Conservation (phyloP, 2,797 vertebrate genomes). For the Catamblyrhynchus diadema region DNA sequence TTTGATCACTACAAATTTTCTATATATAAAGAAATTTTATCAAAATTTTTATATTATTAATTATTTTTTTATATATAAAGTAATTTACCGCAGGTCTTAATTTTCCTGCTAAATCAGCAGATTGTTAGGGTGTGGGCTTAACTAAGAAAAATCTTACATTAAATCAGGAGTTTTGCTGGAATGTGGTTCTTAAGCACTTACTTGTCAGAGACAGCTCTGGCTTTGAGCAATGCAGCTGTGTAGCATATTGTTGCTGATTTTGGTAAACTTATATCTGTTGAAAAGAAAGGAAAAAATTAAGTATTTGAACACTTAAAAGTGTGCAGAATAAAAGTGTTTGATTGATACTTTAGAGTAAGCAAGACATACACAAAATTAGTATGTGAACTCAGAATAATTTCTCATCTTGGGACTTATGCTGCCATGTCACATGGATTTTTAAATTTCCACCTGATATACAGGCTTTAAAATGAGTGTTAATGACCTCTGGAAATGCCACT, state of each 20-base stretch:
- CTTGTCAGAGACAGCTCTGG: slow-evolving; percentile 98
- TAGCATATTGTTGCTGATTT: slow-evolving; percentile 99
- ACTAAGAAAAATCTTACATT: slow-evolving; percentile 49
- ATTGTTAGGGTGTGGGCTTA: slow-evolving; percentile 56
- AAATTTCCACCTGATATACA: not conserved
- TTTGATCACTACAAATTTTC: not conserved
- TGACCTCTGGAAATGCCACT: not conserved
- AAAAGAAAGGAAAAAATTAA: slow-evolving; percentile 68
- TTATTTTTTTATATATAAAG: not conserved
- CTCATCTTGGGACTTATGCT: not conserved
- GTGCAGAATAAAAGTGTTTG: not conserved
- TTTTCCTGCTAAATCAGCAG: slow-evolving; percentile 14
- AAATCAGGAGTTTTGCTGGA: slow-evolving; percentile 29
- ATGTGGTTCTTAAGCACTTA: slow-evolving; percentile 78
- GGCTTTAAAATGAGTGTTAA: not conserved
- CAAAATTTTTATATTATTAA: not conserved
- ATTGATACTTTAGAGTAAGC: not conserved
- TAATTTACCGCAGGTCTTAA: not conserved
- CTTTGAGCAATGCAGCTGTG: slow-evolving; percentile 97
- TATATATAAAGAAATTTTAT: not conserved
- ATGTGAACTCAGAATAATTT: not conserved
- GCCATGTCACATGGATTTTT: not conserved
- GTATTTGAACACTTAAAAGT: not conserved
- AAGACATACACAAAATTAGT: not conserved
- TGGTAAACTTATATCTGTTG: slow-evolving; percentile 97